A percentile compares a stretch with the other conserved stretches of the same genome.
Evolutionary conservation across 2,113 vertebrate genomes (phyloP).

Genomic region (Acanthochromis polyacanthus): DNA sequence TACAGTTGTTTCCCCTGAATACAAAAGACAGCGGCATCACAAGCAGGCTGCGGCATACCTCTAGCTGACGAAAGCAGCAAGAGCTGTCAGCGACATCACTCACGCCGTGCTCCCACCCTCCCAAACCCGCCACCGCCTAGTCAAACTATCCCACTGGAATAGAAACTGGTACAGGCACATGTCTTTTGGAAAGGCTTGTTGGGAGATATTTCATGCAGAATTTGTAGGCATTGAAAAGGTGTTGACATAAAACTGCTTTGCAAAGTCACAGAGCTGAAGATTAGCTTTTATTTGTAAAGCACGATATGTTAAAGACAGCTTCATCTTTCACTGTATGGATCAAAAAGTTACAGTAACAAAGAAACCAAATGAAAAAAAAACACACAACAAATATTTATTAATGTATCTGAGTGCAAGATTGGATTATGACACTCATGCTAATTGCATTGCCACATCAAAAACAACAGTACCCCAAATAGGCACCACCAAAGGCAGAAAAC

Average conservation of each 20-base stretch:
- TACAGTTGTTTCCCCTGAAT: conserved; percentile 80
- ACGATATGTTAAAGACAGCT: conserved; percentile 77
- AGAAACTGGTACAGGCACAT: conserved; percentile 67
- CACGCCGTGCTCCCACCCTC: conserved; percentile 62
- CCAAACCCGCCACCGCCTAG: conserved; percentile 59
- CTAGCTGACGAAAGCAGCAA: conserved; percentile 81
- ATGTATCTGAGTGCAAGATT: neutral
- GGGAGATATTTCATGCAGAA: conserved; percentile 75
- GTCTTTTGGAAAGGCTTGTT: conserved; percentile 77
- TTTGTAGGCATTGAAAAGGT: conserved; percentile 64
- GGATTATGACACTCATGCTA: conserved; percentile 60
- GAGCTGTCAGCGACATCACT: conserved; percentile 84
- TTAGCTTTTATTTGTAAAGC: conserved; percentile 81
- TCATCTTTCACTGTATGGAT: conserved; percentile 82
- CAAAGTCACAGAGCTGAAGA: conserved; percentile 71
- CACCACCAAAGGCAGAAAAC: conserved; percentile 67
- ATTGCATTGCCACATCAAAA: conserved; percentile 70
- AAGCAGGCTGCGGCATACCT: conserved; percentile 77
- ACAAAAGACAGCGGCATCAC: conserved; percentile 82
- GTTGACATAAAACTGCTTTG: conserved; percentile 78
- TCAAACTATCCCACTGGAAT: conserved; percentile 80
- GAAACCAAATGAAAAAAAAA: neutral
- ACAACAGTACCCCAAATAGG: conserved; percentile 68
- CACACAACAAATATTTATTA: conserved; percentile 11
- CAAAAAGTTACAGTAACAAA: conserved; percentile 35